Base-by-base conservation (phyloP, 1,140 invertebrate genomes). In the Cecropterus lyciades region DNA sequence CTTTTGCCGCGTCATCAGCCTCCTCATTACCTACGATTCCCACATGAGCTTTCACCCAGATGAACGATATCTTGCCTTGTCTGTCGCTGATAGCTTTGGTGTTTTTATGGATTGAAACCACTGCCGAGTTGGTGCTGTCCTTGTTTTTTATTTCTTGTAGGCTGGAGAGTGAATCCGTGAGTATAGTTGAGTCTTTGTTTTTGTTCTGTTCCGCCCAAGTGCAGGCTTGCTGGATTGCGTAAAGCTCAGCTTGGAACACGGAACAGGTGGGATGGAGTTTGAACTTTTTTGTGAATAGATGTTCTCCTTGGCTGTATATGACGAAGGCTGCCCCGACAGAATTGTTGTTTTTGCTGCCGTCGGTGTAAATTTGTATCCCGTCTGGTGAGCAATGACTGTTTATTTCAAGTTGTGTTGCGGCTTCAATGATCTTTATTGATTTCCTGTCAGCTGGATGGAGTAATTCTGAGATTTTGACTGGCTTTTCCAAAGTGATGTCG, bases 311-410 rank as follows among this genome's bases (percentile, higher is more conserved):
- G 10, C 51, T 37, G 7, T 42, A 13, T 3, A 14, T 46, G 0
- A 63, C 46, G 13, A 63, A 63, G 1, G 59, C 59, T 10, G 59
- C 59, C 0, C 59, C 59, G 0, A 51, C 46, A 3, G 51, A 27
- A n/a, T 63, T 16, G 20, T 57, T 17, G 16, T 5, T 16, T 16
- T 63, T 63, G 16, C 59, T 63, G 7, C 59, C 59, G 5, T 51
- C 59, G 3, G 59, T 51, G 3, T 20, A 57, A 11, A 57, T 57
- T 27, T 30, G 27, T 30, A 30, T 20, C 20, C 5, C 3, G 0
- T 8, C 27, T 3, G 27, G 7, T 0, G 3, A 7, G 7, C 27
- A 30, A 8, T 30, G 0, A 0, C 7, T 30, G 7, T 30, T 30
- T 3, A 30, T 30, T 0, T 30, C 27, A 6, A 5, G 3, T 7